These are phyloP conservation scores for Drosophila sproati DNA, from an alignment of 1,140 invertebrate species.

Conservation along the genomic window DNA sequence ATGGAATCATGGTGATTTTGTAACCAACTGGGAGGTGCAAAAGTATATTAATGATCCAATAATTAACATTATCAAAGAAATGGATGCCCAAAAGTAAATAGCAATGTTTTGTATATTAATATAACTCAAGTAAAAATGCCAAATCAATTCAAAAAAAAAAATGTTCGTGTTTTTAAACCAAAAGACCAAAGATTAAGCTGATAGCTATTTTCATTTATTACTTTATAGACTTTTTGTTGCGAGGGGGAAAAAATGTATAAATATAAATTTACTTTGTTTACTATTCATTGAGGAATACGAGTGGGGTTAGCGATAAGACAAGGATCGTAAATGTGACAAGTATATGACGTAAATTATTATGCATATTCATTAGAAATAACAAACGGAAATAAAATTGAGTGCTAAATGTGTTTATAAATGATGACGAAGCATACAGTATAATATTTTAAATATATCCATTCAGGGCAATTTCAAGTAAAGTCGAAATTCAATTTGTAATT, in stretches of 20 bases:
- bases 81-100: slow-evolving; percentile 15
- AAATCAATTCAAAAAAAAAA: too few species aligned
- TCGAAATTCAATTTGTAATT: too few species aligned
- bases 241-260: background rate
- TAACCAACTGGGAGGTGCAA: slow-evolving; percentile 43
- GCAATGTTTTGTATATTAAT: background rate
- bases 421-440: background rate
- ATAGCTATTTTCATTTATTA: background rate
- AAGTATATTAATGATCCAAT: slow-evolving; percentile 64
- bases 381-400: too few species aligned
- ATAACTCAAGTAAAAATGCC: background rate
- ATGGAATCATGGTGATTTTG: slow-evolving; percentile 88
- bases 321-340: slow-evolving; percentile 11
- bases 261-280: background rate
- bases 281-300: background rate
- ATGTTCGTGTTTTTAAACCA: too few species aligned
- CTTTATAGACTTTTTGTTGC: background rate
- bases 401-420: background rate
- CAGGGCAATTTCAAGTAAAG: too few species aligned
- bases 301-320: slow-evolving; percentile 1
- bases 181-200: too few species aligned
- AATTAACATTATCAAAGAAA: slow-evolving; percentile 61
- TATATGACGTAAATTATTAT: slow-evolving; percentile 3
- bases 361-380: background rate
- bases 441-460: too few species aligned